Evolutionary conservation across 1,140 invertebrate species (phyloP).

Genomic region (Drosophila suzukii): DNA sequence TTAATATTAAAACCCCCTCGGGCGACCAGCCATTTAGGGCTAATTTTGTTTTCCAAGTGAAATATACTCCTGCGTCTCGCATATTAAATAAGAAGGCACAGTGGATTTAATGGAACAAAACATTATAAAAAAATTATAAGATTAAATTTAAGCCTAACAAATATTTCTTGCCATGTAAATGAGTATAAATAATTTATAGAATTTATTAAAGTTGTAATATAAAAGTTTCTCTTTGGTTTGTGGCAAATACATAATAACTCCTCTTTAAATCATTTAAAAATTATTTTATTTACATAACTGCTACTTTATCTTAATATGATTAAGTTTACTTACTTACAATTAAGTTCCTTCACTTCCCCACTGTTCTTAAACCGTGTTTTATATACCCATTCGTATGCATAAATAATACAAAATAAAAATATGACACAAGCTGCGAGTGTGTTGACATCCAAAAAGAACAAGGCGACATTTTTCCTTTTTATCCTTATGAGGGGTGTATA

Average conservation of each 20-base stretch:
- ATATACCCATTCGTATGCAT: slow-evolving; percentile 67
- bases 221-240: too few relatives aligned
- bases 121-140: too few relatives aligned
- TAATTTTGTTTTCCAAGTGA: slow-evolving; percentile 69
- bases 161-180: too few relatives aligned
- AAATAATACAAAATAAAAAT: slow-evolving; percentile 76
- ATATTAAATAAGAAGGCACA: slow-evolving; percentile 65
- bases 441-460: slow-evolving; percentile 37
- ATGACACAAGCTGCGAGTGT: slow-evolving; percentile 51
- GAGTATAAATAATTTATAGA: too few relatives aligned
- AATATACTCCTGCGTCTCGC: slow-evolving; percentile 60
- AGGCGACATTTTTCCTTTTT: slow-evolving; percentile 8
- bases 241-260: too few relatives aligned
- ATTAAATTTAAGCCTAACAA: too few relatives aligned
- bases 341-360: not conserved
- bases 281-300: too few relatives aligned
- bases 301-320: too few relatives aligned
- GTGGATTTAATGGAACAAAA: slow-evolving; percentile 13
- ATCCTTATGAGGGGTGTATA: slow-evolving; percentile 15
- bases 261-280: too few relatives aligned
- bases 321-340: too few relatives aligned
- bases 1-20: slow-evolving; percentile 67
- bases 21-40: slow-evolving; percentile 65
- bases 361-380: slow-evolving; percentile 24
- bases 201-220: too few relatives aligned